Conservation (phyloP, 1,140 invertebrate genomes). For the Pseudomyrmex concolor region DNA sequence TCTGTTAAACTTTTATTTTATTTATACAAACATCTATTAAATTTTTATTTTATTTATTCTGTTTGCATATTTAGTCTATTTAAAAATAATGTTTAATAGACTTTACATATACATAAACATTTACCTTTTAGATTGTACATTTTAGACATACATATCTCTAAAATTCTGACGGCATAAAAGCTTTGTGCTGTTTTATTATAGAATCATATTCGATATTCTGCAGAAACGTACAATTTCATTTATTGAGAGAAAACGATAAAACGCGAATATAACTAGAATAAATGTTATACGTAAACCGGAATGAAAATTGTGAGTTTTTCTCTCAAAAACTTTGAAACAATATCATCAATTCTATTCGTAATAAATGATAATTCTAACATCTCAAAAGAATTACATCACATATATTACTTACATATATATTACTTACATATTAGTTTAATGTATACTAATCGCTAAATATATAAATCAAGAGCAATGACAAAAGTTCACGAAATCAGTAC, state of each 20-base stretch:
- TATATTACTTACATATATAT: neutral
- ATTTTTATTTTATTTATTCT: too few relatives aligned
- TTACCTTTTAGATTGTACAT: neutral
- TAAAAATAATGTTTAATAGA: too few relatives aligned
- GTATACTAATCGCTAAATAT: neutral
- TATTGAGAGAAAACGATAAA: slow-evolving; percentile 15
- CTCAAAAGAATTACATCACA: neutral
- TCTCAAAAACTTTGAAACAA: neutral
- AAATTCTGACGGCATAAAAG: neutral
- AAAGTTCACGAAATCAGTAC: neutral
- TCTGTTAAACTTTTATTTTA: too few relatives aligned
- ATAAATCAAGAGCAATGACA: neutral
- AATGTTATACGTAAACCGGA: neutral
- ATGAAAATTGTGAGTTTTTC: neutral
- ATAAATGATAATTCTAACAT: neutral
- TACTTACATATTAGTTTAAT: neutral
- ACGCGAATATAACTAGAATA: neutral
- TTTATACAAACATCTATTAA: too few relatives aligned
- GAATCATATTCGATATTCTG: neutral
- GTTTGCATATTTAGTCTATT: too few relatives aligned
- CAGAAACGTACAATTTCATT: slow-evolving; percentile 9
- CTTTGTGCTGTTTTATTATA: slow-evolving; percentile 1
- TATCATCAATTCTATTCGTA: too few relatives aligned
- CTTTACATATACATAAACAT: too few relatives aligned
- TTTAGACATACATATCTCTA: slow-evolving; percentile 3